A percentile compares a stretch with the other conserved stretches of the same genome.
phyloP scores from a whole-genome alignment of 2,888 invertebrate species.

The Erebia palarica region DNA sequence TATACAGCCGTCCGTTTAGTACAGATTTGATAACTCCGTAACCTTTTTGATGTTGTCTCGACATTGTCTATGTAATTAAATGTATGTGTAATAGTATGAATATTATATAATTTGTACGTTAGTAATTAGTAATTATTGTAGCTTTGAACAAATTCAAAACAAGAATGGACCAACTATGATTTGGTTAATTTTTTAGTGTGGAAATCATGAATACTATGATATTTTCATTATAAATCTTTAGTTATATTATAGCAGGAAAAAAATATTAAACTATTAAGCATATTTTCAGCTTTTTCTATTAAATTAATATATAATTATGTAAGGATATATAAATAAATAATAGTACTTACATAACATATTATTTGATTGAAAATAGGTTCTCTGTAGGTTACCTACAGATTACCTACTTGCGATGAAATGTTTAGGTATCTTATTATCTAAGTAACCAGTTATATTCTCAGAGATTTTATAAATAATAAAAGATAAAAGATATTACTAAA shows the following conservation, averaged over 20 bases:
- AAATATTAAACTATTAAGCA: too few species aligned
- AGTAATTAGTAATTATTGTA: too few species aligned
- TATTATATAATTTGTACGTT: too few species aligned
- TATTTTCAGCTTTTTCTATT: too few species aligned
- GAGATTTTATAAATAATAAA: neutral
- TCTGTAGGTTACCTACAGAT: neutral
- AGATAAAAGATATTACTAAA: neutral
- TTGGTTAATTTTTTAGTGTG: neutral
- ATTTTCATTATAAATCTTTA: too few species aligned
- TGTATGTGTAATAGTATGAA: neutral
- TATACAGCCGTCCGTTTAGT: neutral
- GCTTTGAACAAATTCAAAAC: neutral
- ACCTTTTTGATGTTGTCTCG: constrained; percentile 4
- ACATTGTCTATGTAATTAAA: neutral
- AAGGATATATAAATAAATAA: too few species aligned
- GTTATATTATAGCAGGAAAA: too few species aligned
- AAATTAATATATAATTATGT: too few species aligned
- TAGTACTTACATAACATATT: too few species aligned
- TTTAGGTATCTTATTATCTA: neutral
- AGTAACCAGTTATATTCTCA: neutral
- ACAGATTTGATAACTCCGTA: neutral
- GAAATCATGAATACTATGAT: neutral
- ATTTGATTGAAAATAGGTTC: too few species aligned
- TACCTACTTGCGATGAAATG: neutral
- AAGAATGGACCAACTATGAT: neutral